Evolutionary conservation across 1,140 invertebrate species (phyloP).

Genomic region (Pogonognathellus flavescens): DNA sequence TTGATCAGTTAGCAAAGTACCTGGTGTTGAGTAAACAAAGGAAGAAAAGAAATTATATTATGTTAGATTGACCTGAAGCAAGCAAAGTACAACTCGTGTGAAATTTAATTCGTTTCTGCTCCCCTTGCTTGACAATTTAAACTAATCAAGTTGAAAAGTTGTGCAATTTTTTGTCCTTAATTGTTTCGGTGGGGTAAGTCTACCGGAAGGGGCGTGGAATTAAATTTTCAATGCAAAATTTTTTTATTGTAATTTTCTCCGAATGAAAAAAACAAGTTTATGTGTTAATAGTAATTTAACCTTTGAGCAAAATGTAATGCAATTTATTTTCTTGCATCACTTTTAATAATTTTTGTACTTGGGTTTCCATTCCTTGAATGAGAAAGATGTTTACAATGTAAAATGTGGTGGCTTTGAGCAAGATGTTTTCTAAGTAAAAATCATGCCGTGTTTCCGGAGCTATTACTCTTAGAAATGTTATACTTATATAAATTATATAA

Average conservation of each 20-base stretch:
- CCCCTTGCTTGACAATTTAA: conserved; percentile 22
- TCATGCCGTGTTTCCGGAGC: conserved; percentile 27
- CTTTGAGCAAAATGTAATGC: background rate
- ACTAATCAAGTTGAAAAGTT: background rate
- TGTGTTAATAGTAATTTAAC: background rate
- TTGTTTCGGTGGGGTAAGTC: background rate
- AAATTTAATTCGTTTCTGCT: conserved; percentile 31
- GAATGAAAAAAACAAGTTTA: conserved; percentile 40
- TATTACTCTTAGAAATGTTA: background rate
- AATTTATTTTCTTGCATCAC: conserved; percentile 1
- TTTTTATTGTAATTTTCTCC: background rate
- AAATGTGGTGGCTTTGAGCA: background rate
- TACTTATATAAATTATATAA: too few relatives aligned
- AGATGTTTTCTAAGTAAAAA: background rate
- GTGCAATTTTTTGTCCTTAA: background rate
- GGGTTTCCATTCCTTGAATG: background rate
- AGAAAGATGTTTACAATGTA: background rate
- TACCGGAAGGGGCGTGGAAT: conserved; percentile 37
- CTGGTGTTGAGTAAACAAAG: background rate
- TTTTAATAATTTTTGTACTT: conserved; percentile 21
- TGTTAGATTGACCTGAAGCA: background rate
- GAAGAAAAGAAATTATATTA: conserved; percentile 2
- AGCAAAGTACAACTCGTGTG: background rate
- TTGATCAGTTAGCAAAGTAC: too few relatives aligned
- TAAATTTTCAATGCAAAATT: conserved; percentile 26